Conservation (phyloP, 2,797 vertebrate species). For the Perodicticus potto region DNA sequence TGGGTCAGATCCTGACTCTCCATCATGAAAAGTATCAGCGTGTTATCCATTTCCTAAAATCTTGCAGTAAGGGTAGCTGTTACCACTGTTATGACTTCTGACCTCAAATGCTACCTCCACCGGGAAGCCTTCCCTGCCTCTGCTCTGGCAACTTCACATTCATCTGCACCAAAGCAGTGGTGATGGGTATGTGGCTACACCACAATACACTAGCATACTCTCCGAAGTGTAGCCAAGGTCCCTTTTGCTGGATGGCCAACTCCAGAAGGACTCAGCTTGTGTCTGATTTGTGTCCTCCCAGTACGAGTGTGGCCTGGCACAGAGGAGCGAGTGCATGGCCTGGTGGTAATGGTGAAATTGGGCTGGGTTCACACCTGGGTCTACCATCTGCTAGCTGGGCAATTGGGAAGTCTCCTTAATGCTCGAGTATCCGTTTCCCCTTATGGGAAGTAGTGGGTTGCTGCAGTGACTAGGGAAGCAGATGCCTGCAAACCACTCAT, state of each 20-base stretch:
- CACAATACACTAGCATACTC: fast-evolving
- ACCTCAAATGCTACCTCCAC: not conserved
- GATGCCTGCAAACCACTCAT: fast-evolving
- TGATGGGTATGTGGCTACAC: not conserved
- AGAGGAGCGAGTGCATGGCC: not conserved
- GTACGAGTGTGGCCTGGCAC: not conserved
- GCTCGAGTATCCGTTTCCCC: not conserved
- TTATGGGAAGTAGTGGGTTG: not conserved
- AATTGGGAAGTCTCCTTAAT: too few species aligned
- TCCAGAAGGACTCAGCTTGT: too few species aligned
- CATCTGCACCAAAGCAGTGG: not conserved
- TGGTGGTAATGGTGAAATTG: not conserved
- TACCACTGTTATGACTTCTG: not conserved
- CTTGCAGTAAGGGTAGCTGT: not conserved
- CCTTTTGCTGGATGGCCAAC: not conserved
- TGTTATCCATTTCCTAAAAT: not conserved
- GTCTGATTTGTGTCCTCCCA: not conserved
- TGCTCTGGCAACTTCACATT: not conserved
- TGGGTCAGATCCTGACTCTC: not conserved
- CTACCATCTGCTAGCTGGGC: not conserved
- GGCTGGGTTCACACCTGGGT: not conserved
- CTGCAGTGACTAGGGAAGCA: not conserved
- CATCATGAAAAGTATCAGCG: not conserved
- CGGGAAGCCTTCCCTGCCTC: not conserved
- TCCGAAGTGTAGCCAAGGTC: not conserved